A percentile compares a stretch with the other conserved stretches of the same genome.
Evolutionary conservation across 2,888 invertebrate genomes (phyloP).

Genomic region (Pilophorus perplexus): DNA sequence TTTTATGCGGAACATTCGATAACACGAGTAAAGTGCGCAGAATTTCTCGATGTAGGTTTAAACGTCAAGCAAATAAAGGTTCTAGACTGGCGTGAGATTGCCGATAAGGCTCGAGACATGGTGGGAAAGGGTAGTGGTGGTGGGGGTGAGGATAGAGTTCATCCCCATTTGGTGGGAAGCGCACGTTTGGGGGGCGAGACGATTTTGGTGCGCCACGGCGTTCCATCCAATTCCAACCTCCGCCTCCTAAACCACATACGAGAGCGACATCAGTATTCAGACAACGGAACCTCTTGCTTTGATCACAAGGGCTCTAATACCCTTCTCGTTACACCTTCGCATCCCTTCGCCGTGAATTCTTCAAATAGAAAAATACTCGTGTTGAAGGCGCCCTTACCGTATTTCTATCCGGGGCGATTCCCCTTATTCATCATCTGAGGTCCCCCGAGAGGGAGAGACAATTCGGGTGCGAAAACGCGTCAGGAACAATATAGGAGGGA

Average conservation of each 20-base stretch:
- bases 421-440: neutral
- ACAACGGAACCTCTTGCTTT: slow-evolving; percentile 30
- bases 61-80: slow-evolving; percentile 7
- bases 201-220: slow-evolving; percentile 11
- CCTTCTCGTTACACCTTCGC: slow-evolving; percentile 37
- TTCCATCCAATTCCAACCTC: slow-evolving; percentile 20
- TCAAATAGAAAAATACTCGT: slow-evolving; percentile 19
- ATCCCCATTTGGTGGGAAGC: slow-evolving; percentile 16
- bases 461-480: neutral
- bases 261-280: slow-evolving; percentile 33
- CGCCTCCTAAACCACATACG: too few relatives aligned
- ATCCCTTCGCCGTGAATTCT: slow-evolving; percentile 26
- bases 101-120: neutral
- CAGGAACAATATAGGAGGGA: neutral
- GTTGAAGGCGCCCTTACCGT: neutral
- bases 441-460: neutral
- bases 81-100: slow-evolving; percentile 13
- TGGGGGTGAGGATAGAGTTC: neutral
- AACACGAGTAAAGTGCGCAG: too few relatives aligned
- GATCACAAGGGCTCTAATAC: slow-evolving; percentile 37
- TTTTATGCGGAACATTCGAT: too few relatives aligned
- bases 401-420: neutral
- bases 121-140: neutral
- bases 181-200: slow-evolving; percentile 12
- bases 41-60: neutral